These are phyloP conservation scores for Hypotaenidia philippensis DNA, from an alignment of 2,797 vertebrate genomes.

Conservation along the genomic window DNA sequence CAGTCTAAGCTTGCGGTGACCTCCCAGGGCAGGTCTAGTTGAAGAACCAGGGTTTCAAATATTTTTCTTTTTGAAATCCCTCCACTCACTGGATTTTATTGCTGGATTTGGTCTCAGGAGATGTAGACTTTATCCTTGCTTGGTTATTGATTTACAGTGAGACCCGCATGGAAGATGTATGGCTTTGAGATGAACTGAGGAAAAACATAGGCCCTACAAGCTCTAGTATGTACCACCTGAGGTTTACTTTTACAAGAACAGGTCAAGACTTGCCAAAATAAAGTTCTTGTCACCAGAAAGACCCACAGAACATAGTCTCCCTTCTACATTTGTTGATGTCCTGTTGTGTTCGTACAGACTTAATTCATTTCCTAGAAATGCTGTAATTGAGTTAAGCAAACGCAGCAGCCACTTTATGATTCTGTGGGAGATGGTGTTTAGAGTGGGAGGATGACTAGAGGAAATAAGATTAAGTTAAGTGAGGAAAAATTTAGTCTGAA, in stretches of 20 bases:
- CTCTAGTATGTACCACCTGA: not conserved
- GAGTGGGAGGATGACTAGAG: slow-evolving; percentile 44
- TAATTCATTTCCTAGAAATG: slow-evolving; percentile 5
- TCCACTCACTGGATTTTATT: not conserved
- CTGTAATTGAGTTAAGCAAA: not conserved
- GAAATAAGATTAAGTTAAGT: slow-evolving; percentile 37
- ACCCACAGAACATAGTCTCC: not conserved
- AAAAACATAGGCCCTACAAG: not conserved
- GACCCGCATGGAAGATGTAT: fast-evolving
- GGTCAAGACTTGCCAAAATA: not conserved
- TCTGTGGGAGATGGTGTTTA: slow-evolving; percentile 45
- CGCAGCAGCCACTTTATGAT: slow-evolving; percentile 20
- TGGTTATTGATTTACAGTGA: not conserved
- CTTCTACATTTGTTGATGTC: not conserved
- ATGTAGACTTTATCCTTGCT: not conserved
- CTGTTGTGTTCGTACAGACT: not conserved
- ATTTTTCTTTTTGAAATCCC: not conserved
- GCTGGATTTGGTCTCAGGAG: not conserved
- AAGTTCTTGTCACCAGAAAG: not conserved
- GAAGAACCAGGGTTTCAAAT: not conserved
- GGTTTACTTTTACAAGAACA: not conserved
- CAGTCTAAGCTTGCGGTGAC: not conserved
- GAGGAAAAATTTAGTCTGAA: slow-evolving; percentile 29
- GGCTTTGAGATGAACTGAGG: not conserved
- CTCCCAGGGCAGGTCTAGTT: not conserved